Evolutionary conservation across 2,888 invertebrate species (phyloP), one percentile per base, ranked within the genome.

Genomic region (Hirtodrosophila cameraria): DNA sequence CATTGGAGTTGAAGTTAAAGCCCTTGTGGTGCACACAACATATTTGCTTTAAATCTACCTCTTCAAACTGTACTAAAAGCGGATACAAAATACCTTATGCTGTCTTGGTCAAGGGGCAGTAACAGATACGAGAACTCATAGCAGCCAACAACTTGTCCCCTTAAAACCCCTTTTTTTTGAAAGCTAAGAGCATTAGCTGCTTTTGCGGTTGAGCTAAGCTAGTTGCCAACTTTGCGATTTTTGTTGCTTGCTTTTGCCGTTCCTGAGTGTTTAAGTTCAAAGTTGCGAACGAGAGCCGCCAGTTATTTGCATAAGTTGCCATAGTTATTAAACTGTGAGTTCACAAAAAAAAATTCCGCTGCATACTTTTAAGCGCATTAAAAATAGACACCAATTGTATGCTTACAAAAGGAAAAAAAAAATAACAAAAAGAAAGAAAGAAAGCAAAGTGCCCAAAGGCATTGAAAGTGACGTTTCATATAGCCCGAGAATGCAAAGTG

Each of bases 301-400:
- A 83, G 76, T 66, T 81, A 81, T 81, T 85, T 81, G 80, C 86
- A 81, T 81, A 79, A 81, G 86, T 85, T 82, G 67, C 82, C 73
- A 65, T 75, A 75, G 80, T 79, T 85, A 75, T 85, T 73, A 79
- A 79, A 63, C 85, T 65, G 31, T 41, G 36, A 54, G 48, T 35
- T n/a, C n/a, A n/a, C n/a, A n/a, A 28, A 31, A 66, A 53, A 65
- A 63, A 61, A 59, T 12, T 41, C 38, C 39, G 41, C 61, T 72
- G 69, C 83, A 79, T 69, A 78, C 73, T 73, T 58, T 85, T 85
- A 82, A 80, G 86, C 83, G 79, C 83, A 80, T 82, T 85, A 79
- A 69, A 62, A 66, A 57, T 53, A 50, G 62, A 67, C 48, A 49
- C 43, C 39, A 43, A 52, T 30, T 65, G 35, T 15, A 13, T 2